These are phyloP conservation scores for Eira barbara DNA, from an alignment of 2,113 vertebrate genomes.

Conservation along the genomic window DNA sequence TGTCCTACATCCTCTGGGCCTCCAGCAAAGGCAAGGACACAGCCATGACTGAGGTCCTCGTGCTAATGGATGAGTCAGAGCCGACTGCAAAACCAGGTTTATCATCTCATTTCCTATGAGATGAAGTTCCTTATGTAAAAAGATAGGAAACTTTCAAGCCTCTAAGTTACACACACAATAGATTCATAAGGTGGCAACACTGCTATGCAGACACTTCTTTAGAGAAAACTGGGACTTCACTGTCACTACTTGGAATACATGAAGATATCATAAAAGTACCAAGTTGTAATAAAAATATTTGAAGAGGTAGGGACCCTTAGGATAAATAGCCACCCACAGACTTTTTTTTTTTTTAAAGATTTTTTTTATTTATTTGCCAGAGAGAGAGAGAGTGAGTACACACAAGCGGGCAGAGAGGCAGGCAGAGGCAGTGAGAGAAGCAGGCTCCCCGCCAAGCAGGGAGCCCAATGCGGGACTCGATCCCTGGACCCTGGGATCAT, in stretches of 20 bases:
- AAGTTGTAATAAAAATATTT: constrained; percentile 31
- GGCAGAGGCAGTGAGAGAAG: too few relatives aligned
- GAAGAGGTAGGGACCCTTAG: neutral
- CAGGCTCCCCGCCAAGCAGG: too few relatives aligned
- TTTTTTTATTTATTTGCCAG: too few relatives aligned
- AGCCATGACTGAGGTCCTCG: neutral
- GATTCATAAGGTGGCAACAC: neutral
- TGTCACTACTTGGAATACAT: constrained; percentile 2
- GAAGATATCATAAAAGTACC: constrained; percentile 32
- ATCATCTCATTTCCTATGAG: constrained; percentile 32
- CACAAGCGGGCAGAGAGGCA: too few relatives aligned
- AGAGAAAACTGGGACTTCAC: neutral
- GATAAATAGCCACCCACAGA: constrained; percentile 35
- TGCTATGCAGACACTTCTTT: neutral
- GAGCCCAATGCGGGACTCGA: too few relatives aligned
- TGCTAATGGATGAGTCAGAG: constrained; percentile 40
- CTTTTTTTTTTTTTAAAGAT: too few relatives aligned
- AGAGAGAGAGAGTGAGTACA: too few relatives aligned
- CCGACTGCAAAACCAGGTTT: neutral
- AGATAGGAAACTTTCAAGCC: neutral
- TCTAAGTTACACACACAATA: neutral
- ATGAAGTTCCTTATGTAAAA: neutral
- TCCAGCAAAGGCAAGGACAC: constrained; percentile 21
- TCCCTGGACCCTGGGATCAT: too few relatives aligned
- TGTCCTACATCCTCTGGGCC: neutral